A percentile compares a stretch with the other conserved stretches of the same genome.
Evolutionary conservation across 2,888 invertebrate species (phyloP).

Genomic region (Microctonus brassicae): DNA sequence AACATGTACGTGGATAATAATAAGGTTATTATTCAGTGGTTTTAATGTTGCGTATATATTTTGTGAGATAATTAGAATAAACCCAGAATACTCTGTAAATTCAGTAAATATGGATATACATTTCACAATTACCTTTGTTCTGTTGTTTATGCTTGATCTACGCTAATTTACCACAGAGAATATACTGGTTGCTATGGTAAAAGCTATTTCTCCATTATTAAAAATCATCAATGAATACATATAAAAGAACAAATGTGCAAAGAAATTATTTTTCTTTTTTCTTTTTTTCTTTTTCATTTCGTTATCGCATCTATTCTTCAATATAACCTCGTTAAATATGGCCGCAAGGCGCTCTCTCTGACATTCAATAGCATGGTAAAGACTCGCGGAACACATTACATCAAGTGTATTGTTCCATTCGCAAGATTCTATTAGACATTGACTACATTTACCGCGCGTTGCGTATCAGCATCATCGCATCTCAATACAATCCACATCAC

Average conservation of each 20-base stretch:
- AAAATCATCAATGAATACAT: neutral
- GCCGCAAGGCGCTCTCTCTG: neutral
- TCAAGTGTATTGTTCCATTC: slow-evolving; percentile 17
- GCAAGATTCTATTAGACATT: slow-evolving; percentile 8
- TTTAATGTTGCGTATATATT: neutral
- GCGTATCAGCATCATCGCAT: slow-evolving; percentile 27
- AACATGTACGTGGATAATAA: slow-evolving; percentile 27
- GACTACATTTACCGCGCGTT: neutral
- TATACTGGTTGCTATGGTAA: neutral
- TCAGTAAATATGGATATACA: neutral
- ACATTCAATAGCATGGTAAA: slow-evolving; percentile 5
- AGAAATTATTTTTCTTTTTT: slow-evolving; percentile 7
- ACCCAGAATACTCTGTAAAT: slow-evolving; percentile 26
- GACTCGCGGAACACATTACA: neutral
- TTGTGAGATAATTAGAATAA: slow-evolving; percentile 32
- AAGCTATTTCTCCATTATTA: neutral
- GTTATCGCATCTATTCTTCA: neutral
- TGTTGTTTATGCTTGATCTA: neutral
- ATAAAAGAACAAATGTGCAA: neutral
- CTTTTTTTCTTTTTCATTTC: neutral
- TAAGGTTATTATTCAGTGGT: slow-evolving; percentile 30
- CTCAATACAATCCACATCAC: slow-evolving; percentile 14
- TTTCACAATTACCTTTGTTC: slow-evolving; percentile 16
- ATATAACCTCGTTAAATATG: slow-evolving; percentile 12
- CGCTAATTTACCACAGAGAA: neutral